A percentile compares a stretch with the other conserved stretches of the same genome.
Conservation (phyloP, 2,888 invertebrate species). For the Seira sanloemensis region DNA sequence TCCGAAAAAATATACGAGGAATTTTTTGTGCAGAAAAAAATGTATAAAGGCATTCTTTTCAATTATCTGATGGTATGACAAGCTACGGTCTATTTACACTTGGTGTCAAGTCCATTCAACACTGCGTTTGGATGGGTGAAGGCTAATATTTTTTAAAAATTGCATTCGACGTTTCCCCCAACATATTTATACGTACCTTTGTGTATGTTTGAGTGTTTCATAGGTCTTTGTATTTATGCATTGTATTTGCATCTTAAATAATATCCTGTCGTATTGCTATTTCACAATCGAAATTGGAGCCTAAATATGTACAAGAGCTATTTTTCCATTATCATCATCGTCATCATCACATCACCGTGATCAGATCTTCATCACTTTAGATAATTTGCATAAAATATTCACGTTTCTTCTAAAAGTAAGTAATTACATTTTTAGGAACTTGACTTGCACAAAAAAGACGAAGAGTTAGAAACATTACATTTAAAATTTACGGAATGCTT, state of each 20-base stretch:
- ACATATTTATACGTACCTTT: too few relatives aligned
- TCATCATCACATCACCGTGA: neutral
- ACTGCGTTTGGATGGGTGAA: neutral
- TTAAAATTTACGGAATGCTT: neutral
- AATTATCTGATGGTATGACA: neutral
- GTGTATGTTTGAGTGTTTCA: neutral
- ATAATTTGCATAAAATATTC: conserved; percentile 54
- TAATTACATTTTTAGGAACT: conserved; percentile 55
- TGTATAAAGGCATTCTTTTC: neutral
- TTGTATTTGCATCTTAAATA: conserved; percentile 48
- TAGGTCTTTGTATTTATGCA: neutral
- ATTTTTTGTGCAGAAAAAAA: neutral
- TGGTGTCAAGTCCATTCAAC: neutral
- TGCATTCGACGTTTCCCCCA: too few relatives aligned
- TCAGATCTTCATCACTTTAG: conserved; percentile 1
- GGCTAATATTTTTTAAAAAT: neutral
- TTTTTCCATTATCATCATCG: conserved; percentile 7
- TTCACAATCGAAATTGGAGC: conserved; percentile 19
- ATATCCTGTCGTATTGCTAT: conserved; percentile 34
- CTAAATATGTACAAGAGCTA: neutral
- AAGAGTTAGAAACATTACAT: conserved; percentile 17
- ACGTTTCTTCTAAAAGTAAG: conserved; percentile 44
- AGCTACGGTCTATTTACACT: neutral
- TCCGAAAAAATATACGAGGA: neutral
- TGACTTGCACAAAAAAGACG: conserved; percentile 48